Evolutionary conservation across 35 echinoderm and acorn worm species (phyloP).

Genomic region (Holothuria glaberrima): DNA sequence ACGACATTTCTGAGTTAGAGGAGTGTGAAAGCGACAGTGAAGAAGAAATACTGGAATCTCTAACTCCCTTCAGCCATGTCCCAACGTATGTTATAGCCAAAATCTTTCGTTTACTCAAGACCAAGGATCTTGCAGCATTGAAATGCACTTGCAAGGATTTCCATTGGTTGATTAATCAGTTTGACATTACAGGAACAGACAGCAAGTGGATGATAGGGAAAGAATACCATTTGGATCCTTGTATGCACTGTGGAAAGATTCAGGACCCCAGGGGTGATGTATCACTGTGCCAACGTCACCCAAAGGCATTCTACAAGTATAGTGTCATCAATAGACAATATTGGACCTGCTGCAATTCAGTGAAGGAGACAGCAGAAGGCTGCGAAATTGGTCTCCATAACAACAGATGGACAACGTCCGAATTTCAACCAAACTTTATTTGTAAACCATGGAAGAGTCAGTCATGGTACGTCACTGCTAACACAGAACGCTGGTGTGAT

Average conservation of each 20-base stretch:
- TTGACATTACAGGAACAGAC: slow-evolving; percentile 76
- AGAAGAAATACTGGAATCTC: slow-evolving; percentile 61
- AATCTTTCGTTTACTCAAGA: slow-evolving; percentile 70
- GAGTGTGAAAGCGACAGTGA: slow-evolving; percentile 44
- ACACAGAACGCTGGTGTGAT: slow-evolving; percentile 30
- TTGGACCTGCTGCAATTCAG: slow-evolving; percentile 89
- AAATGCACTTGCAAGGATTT: slow-evolving; percentile 94
- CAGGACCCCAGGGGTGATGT: slow-evolving; percentile 88
- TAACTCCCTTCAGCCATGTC: slow-evolving; percentile 58
- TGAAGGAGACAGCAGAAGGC: slow-evolving; percentile 67
- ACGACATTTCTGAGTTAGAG: slow-evolving; percentile 1
- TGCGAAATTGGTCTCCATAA: slow-evolving; percentile 86
- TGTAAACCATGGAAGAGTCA: slow-evolving; percentile 65
- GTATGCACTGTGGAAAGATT: slow-evolving; percentile 98
- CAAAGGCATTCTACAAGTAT: slow-evolving; percentile 90
- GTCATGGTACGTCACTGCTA: slow-evolving; percentile 39
- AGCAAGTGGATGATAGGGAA: slow-evolving; percentile 66
- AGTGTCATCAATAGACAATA: slow-evolving; percentile 67
- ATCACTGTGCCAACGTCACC: slow-evolving; percentile 90
- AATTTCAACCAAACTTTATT: slow-evolving; percentile 70
- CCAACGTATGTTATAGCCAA: slow-evolving; percentile 74
- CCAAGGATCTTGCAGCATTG: slow-evolving; percentile 79
- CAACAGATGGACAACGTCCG: slow-evolving; percentile 82
- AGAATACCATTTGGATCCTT: slow-evolving; percentile 80
- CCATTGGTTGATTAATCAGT: slow-evolving; percentile 84